Conservation (phyloP, 2,888 invertebrate genomes). For the Neria commutata region DNA sequence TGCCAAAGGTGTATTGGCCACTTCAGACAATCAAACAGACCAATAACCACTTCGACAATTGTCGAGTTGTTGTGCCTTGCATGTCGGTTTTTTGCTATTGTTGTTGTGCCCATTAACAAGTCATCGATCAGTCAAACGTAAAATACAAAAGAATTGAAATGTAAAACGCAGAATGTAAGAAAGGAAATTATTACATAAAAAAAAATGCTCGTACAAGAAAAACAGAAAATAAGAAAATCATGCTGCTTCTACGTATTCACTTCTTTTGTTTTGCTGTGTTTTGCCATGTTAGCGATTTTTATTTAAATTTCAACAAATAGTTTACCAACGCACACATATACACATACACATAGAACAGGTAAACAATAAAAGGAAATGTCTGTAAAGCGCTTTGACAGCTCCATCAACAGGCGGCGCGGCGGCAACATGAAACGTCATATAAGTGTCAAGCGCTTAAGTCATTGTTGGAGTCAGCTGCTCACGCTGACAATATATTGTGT, state of each 20-base stretch:
- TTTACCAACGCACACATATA: too few relatives aligned
- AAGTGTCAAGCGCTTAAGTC: not conserved
- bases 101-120: too few relatives aligned
- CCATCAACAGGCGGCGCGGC: not conserved
- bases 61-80: not conserved
- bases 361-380: not conserved
- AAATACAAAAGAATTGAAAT: not conserved
- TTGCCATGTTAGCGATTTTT: not conserved
- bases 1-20: too few relatives aligned
- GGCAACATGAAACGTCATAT: slow-evolving; percentile 1
- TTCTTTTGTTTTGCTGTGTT: not conserved
- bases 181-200: not conserved
- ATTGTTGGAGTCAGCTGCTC: not conserved
- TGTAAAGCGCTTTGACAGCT: not conserved
- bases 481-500: not conserved
- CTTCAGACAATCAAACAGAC: too few relatives aligned
- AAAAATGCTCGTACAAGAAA: not conserved
- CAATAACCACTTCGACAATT: not conserved
- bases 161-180: not conserved
- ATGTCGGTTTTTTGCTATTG: too few relatives aligned
- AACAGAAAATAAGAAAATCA: not conserved
- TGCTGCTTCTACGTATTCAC: not conserved
- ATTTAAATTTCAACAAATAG: not conserved
- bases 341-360: not conserved
- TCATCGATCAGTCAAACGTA: not conserved